Base-by-base conservation (phyloP, 1,140 invertebrate genomes). In the Piezodorus guildinii region DNA sequence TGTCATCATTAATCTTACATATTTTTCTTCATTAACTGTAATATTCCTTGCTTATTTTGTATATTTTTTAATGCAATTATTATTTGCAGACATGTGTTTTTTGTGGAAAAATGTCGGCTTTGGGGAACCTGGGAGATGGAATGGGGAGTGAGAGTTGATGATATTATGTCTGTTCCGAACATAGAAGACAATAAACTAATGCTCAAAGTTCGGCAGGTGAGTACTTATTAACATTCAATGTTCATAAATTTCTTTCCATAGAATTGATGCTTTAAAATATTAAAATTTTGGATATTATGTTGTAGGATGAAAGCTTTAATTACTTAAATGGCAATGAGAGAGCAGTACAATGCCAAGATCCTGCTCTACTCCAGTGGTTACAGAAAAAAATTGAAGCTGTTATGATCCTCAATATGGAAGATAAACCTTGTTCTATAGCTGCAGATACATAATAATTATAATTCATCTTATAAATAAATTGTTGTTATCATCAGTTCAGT, bases 101-200 rank as follows among this genome's bases (percentile, higher is more conserved):
- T 87, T 59, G 75, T 88, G 59, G 83, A 87, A 67, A 85, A 86
- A 66, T 82, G 81, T 67, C 79, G 81, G 44, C 75, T 83, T 30
- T 87, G 85, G 80, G 83, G 83, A 54, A 79, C 81, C 2, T 90
- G 87, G 84, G 85, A 85, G 66, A 77, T 88, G 17, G 85, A 88
- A 72, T 90, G 88, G 88, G 77, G 77, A 27, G 78, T 88, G 8
- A 79, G 83, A 66, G 77, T 88, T n/a, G 83, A 88, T 70, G 82
- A 87, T 69, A 79, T 92, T 21, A 77, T 87, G 56, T 84, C 83
- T 46, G 80, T 85, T 39, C 87, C 88, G 9, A 76, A 77, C 51
- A 74, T 88, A 3, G 73, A 73, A 39, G 81, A 79, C 15, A 79
- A 83, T 56, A 84, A 83, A 70, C 77, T 91, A n/a, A 74, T 85